Conservation (phyloP, 1,140 invertebrate species). For the Atopsyche davidsoni region DNA sequence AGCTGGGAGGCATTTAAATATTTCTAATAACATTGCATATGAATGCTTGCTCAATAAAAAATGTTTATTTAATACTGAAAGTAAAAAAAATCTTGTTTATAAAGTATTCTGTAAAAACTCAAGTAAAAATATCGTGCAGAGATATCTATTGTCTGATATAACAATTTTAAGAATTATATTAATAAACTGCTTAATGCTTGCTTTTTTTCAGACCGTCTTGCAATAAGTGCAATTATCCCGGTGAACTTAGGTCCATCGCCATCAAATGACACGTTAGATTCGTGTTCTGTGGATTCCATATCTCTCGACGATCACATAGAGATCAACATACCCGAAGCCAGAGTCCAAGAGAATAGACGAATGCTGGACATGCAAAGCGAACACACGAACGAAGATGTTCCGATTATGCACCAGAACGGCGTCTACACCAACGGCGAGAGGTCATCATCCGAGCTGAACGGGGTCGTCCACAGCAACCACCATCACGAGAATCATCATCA, state of each 20-base stretch:
- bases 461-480: constrained; percentile 16
- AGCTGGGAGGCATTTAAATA: too few species aligned
- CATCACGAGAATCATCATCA: constrained; percentile 14
- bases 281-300: constrained; percentile 48
- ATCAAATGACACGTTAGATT: constrained; percentile 45
- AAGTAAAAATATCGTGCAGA: too few species aligned
- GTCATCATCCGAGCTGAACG: constrained; percentile 23
- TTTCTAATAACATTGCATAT: too few species aligned
- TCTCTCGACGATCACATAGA: constrained; percentile 48
- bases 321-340: constrained; percentile 46
- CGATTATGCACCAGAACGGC: constrained; percentile 34
- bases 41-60: too few species aligned
- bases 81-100: too few species aligned
- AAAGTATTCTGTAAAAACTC: too few species aligned
- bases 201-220: constrained; percentile 39
- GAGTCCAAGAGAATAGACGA: constrained; percentile 42
- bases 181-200: too few species aligned
- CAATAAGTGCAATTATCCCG: constrained; percentile 42
- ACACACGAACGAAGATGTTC: too few species aligned
- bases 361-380: constrained; percentile 46
- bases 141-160: too few species aligned
- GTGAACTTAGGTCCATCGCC: constrained; percentile 36
- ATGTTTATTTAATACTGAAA: too few species aligned
- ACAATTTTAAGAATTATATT: too few species aligned
- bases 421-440: constrained; percentile 21